These are phyloP conservation scores for Pheosia tremula DNA, from an alignment of 2,888 invertebrate genomes.

Conservation along the genomic window DNA sequence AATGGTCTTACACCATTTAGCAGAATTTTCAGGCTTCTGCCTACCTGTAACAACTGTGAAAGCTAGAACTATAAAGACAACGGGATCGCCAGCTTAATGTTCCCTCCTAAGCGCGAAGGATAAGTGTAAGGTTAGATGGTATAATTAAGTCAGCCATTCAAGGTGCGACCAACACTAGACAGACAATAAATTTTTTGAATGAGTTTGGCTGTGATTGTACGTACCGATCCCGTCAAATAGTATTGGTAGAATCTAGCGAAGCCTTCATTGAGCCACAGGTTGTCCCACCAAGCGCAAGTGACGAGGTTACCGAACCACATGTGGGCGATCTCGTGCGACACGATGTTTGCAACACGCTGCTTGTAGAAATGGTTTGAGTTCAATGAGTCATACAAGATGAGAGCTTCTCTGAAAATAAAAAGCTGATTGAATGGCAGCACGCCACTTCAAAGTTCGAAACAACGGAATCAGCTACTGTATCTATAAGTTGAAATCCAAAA, in stretches of 20 bases:
- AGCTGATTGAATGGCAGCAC: neutral
- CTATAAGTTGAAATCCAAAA: too few species aligned
- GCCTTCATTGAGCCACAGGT: constrained; percentile 88
- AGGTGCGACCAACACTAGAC: too few species aligned
- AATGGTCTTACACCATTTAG: too few species aligned
- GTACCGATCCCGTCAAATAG: constrained; percentile 81
- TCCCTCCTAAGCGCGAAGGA: too few species aligned
- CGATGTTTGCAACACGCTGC: constrained; percentile 86
- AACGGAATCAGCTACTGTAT: too few species aligned
- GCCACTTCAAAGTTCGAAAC: too few species aligned
- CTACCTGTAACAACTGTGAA: too few species aligned
- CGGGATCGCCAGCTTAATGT: too few species aligned
- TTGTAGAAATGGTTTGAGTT: constrained; percentile 83
- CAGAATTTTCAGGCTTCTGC: too few species aligned
- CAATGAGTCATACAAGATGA: constrained; percentile 77
- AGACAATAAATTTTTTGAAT: neutral
- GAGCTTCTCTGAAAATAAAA: constrained; percentile 80
- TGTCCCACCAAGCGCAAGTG: constrained; percentile 90
- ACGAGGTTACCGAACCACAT: constrained; percentile 93
- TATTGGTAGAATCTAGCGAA: constrained; percentile 91
- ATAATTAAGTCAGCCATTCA: too few species aligned
- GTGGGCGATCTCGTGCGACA: constrained; percentile 92
- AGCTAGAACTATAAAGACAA: too few species aligned
- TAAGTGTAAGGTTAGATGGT: too few species aligned
- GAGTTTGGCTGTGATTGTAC: constrained; percentile 9